A percentile compares a stretch with the other conserved stretches of the same genome.
phyloP scores from a whole-genome alignment of 1,140 invertebrate species.

The Eciton burchellii region DNA sequence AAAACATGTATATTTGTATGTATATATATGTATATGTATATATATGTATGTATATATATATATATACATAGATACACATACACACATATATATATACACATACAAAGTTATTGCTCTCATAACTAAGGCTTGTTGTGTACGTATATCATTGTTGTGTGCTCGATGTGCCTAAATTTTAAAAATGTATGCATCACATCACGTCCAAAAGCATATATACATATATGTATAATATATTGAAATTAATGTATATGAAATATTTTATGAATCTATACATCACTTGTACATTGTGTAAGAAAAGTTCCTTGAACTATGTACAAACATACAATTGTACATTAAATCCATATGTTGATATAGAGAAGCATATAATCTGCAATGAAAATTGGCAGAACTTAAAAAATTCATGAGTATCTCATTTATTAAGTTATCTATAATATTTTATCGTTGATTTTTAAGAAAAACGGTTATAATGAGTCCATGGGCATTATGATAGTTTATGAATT shows the following conservation, averaged over 20 bases:
- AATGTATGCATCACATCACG: constrained; percentile 56
- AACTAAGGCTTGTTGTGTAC: constrained; percentile 66
- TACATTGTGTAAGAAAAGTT: constrained; percentile 60
- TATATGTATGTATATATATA: too few species aligned
- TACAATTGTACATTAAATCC: constrained; percentile 45
- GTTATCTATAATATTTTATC: constrained; percentile 44
- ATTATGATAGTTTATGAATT: constrained; percentile 40
- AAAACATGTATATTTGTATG: constrained; percentile 29
- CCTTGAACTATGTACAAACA: constrained; percentile 62
- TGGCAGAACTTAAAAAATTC: constrained; percentile 19
- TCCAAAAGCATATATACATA: constrained; percentile 31
- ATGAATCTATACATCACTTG: constrained; percentile 63
- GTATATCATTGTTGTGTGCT: constrained; percentile 75
- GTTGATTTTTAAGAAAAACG: constrained; percentile 6
- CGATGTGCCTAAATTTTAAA: constrained; percentile 77
- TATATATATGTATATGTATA: too few species aligned
- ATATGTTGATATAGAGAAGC: constrained; percentile 38
- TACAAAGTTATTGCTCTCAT: constrained; percentile 58
- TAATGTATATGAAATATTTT: constrained; percentile 61
- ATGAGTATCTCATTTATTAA: constrained; percentile 42
- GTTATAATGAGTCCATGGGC: not conserved
- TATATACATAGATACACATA: too few species aligned
- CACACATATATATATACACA: constrained; percentile 21
- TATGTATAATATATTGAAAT: constrained; percentile 55
- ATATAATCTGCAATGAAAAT: constrained; percentile 45